Base-by-base conservation (phyloP, 2,113 vertebrate species). In the Pleuronectes platessa region DNA sequence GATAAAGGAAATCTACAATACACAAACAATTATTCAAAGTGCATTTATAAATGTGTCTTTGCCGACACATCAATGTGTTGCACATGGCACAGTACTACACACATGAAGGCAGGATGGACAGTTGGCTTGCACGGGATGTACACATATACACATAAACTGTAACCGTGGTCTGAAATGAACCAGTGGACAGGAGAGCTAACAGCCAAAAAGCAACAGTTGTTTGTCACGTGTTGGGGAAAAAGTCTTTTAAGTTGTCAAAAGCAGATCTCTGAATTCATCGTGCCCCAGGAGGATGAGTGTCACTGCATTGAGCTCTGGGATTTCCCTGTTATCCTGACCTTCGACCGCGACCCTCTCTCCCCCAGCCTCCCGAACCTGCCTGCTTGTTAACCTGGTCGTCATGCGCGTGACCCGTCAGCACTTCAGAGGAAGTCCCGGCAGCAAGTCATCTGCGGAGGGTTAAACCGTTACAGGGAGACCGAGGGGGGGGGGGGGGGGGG, bases 361-460 rank as follows among this genome's bases (percentile, higher is more conserved):
- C 74, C 61, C 63, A 31, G 84, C 66, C 83, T 79, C 77, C 74
- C 60, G 42, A 88, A 85, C 78, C 88, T 91, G 90, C 45, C 82
- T 73, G 84, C 85, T 78, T 82, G 88, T 92, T 93, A 92, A 92
- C 90, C 90, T 89, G 81, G 64, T 71, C 70, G 82, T 91, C 86
- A 89, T 89, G 90, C 88, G 2, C 87, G 84, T 88, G 83, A 89
- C 81, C 87, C 75, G 78, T 63, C 80, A 75, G 90, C 86, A 91
- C 88, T 87, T 92, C 89, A 90, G 85, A 91, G 87, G 87, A 91
- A 87, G 82, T 81, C 76, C 56, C 75, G 74, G 56, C 20, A 71
- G 53, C 77, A 40, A 83, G 68, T 90, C 92, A 93, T 93, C 89
- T 93, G 92, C 76, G 74, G 64, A 78, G 85, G 79, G 68, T 93